Evolutionary conservation across 2,113 vertebrate genomes (phyloP).

Genomic region (Rhabdornis inornatus): DNA sequence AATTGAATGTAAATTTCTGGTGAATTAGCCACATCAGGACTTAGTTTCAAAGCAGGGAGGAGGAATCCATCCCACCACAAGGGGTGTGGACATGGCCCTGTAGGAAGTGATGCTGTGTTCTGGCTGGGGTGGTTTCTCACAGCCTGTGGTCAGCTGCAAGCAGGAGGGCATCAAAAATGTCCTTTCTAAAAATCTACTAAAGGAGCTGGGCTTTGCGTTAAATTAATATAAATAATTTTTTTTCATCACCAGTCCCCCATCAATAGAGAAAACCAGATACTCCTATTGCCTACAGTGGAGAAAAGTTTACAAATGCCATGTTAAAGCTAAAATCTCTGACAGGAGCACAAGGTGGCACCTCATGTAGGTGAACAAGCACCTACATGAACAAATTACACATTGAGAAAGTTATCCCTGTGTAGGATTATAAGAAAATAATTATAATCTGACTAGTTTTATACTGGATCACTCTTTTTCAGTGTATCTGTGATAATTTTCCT

Average conservation of each 20-base stretch:
- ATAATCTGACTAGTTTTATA: background rate
- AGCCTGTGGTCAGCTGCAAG: background rate
- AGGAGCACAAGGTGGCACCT: background rate
- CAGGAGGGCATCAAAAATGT: background rate
- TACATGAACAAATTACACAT: background rate
- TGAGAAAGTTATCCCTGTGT: background rate
- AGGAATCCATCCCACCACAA: background rate
- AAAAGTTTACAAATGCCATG: background rate
- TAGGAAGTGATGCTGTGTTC: background rate
- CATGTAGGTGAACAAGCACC: background rate
- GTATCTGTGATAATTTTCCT: background rate
- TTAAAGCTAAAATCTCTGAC: background rate
- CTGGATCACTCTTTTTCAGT: background rate
- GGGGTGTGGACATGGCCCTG: background rate
- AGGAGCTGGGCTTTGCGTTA: background rate
- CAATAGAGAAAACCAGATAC: background rate
- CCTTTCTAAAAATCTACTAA: background rate
- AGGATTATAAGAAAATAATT: background rate
- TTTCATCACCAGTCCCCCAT: background rate
- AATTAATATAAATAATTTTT: background rate
- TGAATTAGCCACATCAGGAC: background rate
- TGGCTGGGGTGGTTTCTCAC: background rate
- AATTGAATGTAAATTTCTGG: background rate
- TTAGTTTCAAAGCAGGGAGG: background rate
- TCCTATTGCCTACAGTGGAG: fast-evolving